phyloP scores from a whole-genome alignment of 2,113 vertebrate species.

The Thunnus thynnus region DNA sequence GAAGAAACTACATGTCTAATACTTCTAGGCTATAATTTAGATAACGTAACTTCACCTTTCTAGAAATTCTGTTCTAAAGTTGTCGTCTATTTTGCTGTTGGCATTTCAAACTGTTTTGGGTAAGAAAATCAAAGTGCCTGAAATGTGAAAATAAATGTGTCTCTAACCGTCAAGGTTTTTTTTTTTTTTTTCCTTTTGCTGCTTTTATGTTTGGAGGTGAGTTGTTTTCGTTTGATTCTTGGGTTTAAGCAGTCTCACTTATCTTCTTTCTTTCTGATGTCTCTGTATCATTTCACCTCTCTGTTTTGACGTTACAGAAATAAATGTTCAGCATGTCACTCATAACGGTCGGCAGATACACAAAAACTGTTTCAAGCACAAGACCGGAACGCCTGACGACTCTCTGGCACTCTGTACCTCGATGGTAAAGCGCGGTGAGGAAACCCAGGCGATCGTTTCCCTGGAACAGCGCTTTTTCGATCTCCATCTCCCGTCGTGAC shows the following conservation, averaged over 20 bases:
- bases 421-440: conserved; percentile 92
- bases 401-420: conserved; percentile 79
- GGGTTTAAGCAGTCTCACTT: neutral
- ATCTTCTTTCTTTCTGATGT: no score
- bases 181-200: no score
- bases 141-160: neutral
- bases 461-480: conserved; percentile 94
- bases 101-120: neutral
- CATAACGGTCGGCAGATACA: no score
- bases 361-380: no score
- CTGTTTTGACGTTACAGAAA: neutral
- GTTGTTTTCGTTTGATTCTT: neutral
- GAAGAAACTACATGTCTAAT: neutral
- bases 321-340: neutral
- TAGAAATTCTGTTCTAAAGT: neutral
- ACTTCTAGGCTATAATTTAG: neutral
- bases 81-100: neutral
- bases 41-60: neutral
- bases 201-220: neutral
- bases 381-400: neutral
- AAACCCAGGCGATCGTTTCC: conserved; percentile 91
- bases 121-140: neutral
- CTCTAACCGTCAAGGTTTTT: no score
- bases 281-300: neutral
- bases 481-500: conserved; percentile 95